A percentile compares a stretch with the other conserved stretches of the same genome.
phyloP scores from a whole-genome alignment of 2,113 vertebrate genomes.

The Accipiter virgatus region DNA sequence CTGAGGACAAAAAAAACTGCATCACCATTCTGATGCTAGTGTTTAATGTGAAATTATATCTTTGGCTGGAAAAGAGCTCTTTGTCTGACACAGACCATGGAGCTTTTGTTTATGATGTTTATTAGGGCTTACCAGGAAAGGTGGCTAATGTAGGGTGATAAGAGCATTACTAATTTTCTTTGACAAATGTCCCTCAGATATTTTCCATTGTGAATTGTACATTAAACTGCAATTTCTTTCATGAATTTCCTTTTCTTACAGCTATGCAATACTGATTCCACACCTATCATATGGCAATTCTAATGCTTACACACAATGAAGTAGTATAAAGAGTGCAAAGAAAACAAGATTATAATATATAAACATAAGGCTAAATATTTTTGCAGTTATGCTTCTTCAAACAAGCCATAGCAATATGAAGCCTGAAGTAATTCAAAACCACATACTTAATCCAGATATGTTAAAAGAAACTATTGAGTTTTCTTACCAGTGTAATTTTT shows the following conservation, averaged over 20 bases:
- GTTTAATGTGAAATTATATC: constrained; percentile 23
- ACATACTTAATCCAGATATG: not conserved
- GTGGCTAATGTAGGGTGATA: constrained; percentile 13
- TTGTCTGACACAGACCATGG: constrained; percentile 2
- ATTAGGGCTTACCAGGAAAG: constrained; percentile 16
- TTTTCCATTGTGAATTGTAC: constrained; percentile 30
- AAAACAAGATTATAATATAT: constrained; percentile 49
- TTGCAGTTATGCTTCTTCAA: not conserved
- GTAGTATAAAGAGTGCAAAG: not conserved
- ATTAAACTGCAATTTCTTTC: constrained; percentile 39
- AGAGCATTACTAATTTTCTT: constrained; percentile 49
- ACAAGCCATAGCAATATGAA: not conserved
- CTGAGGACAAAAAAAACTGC: not conserved
- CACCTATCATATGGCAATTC: not conserved
- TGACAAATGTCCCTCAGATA: constrained; percentile 26
- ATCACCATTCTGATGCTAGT: not conserved
- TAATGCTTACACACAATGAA: not conserved
- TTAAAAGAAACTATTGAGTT: not conserved
- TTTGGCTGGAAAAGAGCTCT: constrained; percentile 5
- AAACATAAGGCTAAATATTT: constrained; percentile 35
- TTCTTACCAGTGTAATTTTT: not conserved
- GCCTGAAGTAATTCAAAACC: not conserved
- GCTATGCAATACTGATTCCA: not conserved
- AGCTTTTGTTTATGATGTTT: constrained; percentile 48
- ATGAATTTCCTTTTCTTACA: constrained; percentile 31